phyloP scores from a whole-genome alignment of 2,797 vertebrate species.

The Nasua narica region DNA sequence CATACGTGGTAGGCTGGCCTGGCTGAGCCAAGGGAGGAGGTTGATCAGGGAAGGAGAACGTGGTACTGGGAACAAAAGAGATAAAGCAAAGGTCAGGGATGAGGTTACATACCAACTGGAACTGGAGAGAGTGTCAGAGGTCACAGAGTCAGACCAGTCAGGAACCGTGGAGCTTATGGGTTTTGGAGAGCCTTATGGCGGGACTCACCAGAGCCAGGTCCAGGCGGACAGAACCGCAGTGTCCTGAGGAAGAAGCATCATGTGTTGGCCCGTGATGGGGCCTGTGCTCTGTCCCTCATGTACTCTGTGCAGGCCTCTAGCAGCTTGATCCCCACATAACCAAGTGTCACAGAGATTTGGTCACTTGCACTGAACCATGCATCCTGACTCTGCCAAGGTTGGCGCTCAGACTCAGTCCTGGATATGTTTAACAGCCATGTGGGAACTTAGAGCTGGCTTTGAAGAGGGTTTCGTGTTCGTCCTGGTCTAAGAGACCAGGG shows the following conservation, averaged over 20 bases:
- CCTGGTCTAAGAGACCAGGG: neutral
- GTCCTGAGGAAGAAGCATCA: neutral
- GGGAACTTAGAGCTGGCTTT: neutral
- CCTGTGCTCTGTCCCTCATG: no score
- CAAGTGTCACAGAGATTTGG: neutral
- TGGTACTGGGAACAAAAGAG: neutral
- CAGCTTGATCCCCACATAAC: neutral
- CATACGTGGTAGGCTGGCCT: neutral
- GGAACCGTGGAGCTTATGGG: neutral
- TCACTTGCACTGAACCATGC: neutral
- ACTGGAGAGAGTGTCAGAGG: neutral
- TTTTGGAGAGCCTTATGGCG: neutral
- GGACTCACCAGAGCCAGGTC: neutral
- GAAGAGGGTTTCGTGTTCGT: neutral
- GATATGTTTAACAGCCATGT: neutral
- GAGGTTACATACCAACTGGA: neutral
- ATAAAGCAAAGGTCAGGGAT: neutral
- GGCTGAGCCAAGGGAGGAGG: neutral
- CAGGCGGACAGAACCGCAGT: neutral
- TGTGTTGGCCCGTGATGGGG: neutral
- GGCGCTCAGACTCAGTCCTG: neutral
- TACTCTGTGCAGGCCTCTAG: accelerated
- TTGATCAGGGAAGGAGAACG: neutral
- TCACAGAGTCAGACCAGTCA: neutral
- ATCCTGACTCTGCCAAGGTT: neutral